These are phyloP conservation scores for Drosophila imparisetae DNA, from an alignment of 2,888 invertebrate genomes.

Conservation along the genomic window DNA sequence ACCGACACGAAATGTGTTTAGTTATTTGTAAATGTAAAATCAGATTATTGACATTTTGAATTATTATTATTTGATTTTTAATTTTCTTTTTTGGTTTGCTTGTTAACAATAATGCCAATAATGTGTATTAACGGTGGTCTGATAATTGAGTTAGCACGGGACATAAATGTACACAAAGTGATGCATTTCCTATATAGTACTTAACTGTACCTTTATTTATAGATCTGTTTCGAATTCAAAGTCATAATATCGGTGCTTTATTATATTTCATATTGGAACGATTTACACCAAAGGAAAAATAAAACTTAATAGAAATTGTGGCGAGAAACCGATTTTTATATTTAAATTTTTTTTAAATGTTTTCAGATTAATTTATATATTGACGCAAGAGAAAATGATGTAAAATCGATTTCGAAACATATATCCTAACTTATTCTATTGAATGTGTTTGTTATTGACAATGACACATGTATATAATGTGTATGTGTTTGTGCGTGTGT, in stretches of 20 bases:
- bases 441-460: conserved; percentile 29
- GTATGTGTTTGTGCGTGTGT: conserved; percentile 27
- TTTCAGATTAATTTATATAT: neutral
- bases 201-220: conserved; percentile 13
- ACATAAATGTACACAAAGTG: conserved; percentile 36
- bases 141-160: conserved; percentile 29
- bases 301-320: neutral
- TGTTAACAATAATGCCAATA: neutral
- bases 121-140: conserved; percentile 1
- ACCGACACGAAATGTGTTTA: conserved; percentile 58
- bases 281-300: neutral
- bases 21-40: conserved; percentile 64
- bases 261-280: too few species aligned
- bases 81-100: neutral
- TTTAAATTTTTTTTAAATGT: neutral
- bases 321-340: neutral
- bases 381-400: neutral
- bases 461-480: conserved; percentile 19
- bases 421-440: neutral
- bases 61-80: neutral
- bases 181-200: conserved; percentile 27
- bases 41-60: conserved; percentile 23
- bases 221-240: neutral
- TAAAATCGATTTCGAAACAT: conserved; percentile 1
- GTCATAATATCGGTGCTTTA: neutral